Evolutionary conservation across 2,113 vertebrate species (phyloP), one percentile per base, ranked within the genome.

Genomic region (Pelecanoides urinatrix): DNA sequence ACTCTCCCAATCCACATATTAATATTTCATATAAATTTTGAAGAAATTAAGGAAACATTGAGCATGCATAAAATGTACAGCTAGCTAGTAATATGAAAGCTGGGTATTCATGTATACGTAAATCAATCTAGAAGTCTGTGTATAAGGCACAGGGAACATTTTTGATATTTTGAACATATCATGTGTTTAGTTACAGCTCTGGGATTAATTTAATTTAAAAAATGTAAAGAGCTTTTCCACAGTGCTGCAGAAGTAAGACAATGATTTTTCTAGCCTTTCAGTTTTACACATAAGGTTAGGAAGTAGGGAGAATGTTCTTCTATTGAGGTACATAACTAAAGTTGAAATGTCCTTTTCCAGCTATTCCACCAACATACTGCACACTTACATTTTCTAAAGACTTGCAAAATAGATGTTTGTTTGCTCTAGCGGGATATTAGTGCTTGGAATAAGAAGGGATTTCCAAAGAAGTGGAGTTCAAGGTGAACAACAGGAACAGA

Each of bases 1-100:
- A 94, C 65, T 95, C 53, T 96, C 93, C 92, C 93, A 79, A 78
- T 92, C 36, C 61, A 66, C 70, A 49, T 32, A 94, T 97, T 62
- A 96, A 94, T 93, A 95, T 86, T 97, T 95, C 49, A 96, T 93
- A 32, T 22, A 76, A 20, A 89, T 94, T 95, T 96, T 85, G 27
- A 94, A 86, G 89, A 84, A 81, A 92, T 95, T 96, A 95, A 80
- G 22, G 67, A 94, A 95, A 89, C 29, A 93, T 59, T 76, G 18
- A 90, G 26, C 9, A 45, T 74, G 42, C 82, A 94, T 85, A 80
- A 93, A 94, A 84, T 65, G n/a, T 65, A 47, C 21, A 92, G 15
- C 17, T 90, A 49, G n/a, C 53, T 66, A 84, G 27, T 61, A 78
- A 90, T 81, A 92, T 88, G 66, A 93, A 94, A 92, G 44, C n/a